A percentile compares a stretch with the other conserved stretches of the same genome.
Evolutionary conservation across 2,113 vertebrate species (phyloP).

Genomic region (Pao palembangensis): DNA sequence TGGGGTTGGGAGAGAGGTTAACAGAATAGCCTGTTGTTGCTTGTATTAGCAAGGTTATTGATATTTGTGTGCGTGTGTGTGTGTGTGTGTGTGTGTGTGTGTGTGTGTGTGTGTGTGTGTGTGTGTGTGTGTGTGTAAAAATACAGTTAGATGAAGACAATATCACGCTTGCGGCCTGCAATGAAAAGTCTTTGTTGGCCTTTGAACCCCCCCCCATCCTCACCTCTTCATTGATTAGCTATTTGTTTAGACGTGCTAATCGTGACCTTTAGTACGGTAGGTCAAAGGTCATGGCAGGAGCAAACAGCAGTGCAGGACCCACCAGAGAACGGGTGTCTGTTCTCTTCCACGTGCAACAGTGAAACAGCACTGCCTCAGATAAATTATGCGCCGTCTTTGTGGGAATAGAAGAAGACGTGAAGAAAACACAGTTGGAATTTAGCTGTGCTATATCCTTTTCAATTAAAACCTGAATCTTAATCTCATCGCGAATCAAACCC

Average conservation of each 20-base stretch:
- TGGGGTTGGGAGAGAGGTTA: conserved; percentile 7
- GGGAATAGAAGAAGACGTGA: too few relatives aligned
- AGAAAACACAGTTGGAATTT: too few relatives aligned
- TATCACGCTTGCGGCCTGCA: not conserved
- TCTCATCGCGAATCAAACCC: too few relatives aligned
- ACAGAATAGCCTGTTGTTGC: conserved; percentile 28
- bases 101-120: too few relatives aligned
- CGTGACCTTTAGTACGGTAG: not conserved
- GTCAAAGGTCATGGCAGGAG: not conserved
- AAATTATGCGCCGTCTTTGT: conserved; percentile 19
- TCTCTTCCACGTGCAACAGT: conserved; percentile 9
- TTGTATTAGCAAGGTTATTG: too few relatives aligned
- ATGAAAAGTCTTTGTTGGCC: conserved; percentile 1
- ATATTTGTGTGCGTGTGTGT: too few relatives aligned
- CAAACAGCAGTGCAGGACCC: conserved; percentile 16
- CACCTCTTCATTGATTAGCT: conserved; percentile 20
- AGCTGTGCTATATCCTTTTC: too few relatives aligned
- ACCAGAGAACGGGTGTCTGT: not conserved
- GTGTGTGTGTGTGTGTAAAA: too few relatives aligned
- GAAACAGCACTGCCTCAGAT: conserved; percentile 1
- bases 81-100: too few relatives aligned
- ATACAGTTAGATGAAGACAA: not conserved
- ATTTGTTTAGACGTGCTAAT: conserved; percentile 20
- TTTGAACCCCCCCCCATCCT: conserved; percentile 6
- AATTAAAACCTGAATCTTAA: too few relatives aligned